Evolutionary conservation across 2,797 vertebrate genomes (phyloP).

Genomic region (Acipenser ruthenus): DNA sequence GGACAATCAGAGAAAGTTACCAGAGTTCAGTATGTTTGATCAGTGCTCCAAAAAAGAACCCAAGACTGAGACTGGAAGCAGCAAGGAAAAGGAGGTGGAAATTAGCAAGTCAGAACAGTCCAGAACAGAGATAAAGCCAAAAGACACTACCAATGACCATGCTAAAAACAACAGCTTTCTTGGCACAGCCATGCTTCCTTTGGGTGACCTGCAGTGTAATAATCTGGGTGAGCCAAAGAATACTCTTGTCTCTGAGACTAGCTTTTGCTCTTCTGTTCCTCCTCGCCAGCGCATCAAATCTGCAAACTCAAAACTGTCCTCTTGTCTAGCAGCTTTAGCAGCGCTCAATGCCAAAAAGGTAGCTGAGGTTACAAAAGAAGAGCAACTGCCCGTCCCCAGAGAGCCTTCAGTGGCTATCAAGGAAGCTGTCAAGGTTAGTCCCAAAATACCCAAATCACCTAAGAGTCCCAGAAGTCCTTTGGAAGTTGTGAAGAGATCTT

Average conservation of each 20-base stretch:
- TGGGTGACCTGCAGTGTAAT: constrained; percentile 46
- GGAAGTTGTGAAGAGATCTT: constrained; percentile 70
- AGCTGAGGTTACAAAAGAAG: constrained; percentile 54
- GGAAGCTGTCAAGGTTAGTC: constrained; percentile 66
- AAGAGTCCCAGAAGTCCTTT: constrained; percentile 84
- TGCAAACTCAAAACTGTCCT: constrained; percentile 77
- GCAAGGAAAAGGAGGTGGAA: constrained; percentile 29
- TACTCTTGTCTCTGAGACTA: constrained; percentile 39
- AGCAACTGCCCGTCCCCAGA: constrained; percentile 49
- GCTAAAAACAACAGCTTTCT: constrained; percentile 45
- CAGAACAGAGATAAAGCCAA: constrained; percentile 34
- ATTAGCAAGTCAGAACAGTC: constrained; percentile 40
- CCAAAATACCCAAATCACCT: constrained; percentile 82
- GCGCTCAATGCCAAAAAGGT: constrained; percentile 83
- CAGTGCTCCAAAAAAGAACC: constrained; percentile 64
- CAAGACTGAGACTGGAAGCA: constrained; percentile 50
- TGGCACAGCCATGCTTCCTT: constrained; percentile 42
- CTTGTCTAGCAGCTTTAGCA: constrained; percentile 82
- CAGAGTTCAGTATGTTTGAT: constrained; percentile 71
- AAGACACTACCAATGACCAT: constrained; percentile 42
- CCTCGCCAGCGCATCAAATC: constrained; percentile 66
- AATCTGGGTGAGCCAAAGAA: constrained; percentile 46
- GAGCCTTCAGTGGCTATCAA: constrained; percentile 55
- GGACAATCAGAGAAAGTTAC: constrained; percentile 49
- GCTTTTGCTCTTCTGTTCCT: constrained; percentile 40